Percentiles rank a stretch among this genome's conserved stretches.
These are phyloP conservation scores for Oscheius sp. DNA, from an alignment of 1,140 invertebrate genomes.

Conservation along the genomic window DNA sequence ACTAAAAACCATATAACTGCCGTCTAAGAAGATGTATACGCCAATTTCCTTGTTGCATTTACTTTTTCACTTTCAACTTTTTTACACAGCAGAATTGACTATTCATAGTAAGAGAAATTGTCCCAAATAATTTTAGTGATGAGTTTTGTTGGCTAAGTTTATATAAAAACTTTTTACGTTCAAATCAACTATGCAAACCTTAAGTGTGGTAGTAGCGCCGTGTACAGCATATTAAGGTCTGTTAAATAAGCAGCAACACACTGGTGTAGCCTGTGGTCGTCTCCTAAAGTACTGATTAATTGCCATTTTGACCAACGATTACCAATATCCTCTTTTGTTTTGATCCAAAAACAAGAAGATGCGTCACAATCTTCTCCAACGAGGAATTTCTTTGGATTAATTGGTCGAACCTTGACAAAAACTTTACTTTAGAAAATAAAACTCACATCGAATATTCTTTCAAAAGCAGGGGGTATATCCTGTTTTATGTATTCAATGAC, in stretches of 20 bases:
- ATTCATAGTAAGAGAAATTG: too few relatives aligned
- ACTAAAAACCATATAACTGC: too few relatives aligned
- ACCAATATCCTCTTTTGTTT: conserved; percentile 28
- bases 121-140: too few relatives aligned
- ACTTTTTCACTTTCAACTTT: too few relatives aligned
- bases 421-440: background rate
- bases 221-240: conserved; percentile 36
- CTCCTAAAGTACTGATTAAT: conserved; percentile 27
- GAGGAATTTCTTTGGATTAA: conserved; percentile 33
- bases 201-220: conserved; percentile 35
- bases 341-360: conserved; percentile 33
- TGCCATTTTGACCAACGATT: background rate
- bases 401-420: conserved; percentile 34
- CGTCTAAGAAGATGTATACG: too few relatives aligned
- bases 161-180: too few relatives aligned
- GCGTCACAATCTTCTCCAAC: conserved; percentile 25
- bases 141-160: too few relatives aligned
- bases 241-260: conserved; percentile 41
- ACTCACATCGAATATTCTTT: conserved; percentile 36
- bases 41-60: too few relatives aligned
- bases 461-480: conserved; percentile 33
- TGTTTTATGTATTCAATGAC: conserved; percentile 26
- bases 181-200: conserved; percentile 20
- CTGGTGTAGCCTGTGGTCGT: conserved; percentile 35
- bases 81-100: too few relatives aligned